Evolutionary conservation across 2,797 vertebrate species (phyloP).

Genomic region (Argentina silus): DNA sequence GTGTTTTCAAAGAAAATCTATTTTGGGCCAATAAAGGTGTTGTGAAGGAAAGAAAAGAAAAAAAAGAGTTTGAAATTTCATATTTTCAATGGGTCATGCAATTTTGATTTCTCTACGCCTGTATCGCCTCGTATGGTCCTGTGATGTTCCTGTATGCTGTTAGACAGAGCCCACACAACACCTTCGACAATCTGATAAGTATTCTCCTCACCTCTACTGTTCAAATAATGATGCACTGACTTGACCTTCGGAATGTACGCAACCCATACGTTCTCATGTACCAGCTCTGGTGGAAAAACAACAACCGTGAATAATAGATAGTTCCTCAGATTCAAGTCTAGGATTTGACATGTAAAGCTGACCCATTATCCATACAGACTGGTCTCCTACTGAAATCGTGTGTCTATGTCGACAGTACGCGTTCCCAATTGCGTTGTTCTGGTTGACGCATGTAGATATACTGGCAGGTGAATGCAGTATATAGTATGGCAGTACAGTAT

Average conservation of each 20-base stretch:
- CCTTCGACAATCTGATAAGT: not conserved
- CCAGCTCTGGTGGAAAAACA: not conserved
- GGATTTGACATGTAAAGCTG: no score
- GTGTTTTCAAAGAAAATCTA: constrained; percentile 6
- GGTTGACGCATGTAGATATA: no score
- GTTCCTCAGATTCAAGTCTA: not conserved
- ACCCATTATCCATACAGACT: no score
- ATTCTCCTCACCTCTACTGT: constrained; percentile 4
- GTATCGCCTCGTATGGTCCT: not conserved
- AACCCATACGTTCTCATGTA: not conserved
- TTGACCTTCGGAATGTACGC: not conserved
- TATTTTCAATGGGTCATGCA: not conserved
- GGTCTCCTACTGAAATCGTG: no score
- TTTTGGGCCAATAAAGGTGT: not conserved
- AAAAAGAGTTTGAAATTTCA: not conserved
- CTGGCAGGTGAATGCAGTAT: no score
- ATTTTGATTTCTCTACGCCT: not conserved
- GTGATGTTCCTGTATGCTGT: not conserved
- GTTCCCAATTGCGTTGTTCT: no score
- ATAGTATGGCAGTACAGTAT: no score
- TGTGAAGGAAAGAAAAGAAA: not conserved
- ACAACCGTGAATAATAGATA: not conserved
- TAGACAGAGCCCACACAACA: not conserved
- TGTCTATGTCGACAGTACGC: no score
- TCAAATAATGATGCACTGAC: constrained; percentile 9